Conservation (phyloP, 1,140 invertebrate species). For the Papilio xuthus region DNA sequence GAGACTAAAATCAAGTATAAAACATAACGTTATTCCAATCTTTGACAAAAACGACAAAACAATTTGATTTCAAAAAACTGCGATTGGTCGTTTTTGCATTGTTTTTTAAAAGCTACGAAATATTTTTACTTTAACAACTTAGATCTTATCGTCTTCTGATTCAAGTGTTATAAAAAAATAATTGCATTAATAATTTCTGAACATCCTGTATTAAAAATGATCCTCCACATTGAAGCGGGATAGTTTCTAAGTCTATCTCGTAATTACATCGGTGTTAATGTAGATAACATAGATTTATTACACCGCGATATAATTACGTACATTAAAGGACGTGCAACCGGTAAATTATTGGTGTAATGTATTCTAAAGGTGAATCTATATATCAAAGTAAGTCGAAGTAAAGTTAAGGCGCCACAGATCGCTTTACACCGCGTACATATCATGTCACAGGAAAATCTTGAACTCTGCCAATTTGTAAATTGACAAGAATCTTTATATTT, state of each 20-base stretch:
- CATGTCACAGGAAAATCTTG: background rate
- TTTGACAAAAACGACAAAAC: no score
- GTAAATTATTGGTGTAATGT: slow-evolving; percentile 39
- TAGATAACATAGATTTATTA: slow-evolving; percentile 37
- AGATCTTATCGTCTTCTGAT: background rate
- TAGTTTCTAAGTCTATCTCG: slow-evolving; percentile 17
- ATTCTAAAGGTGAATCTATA: slow-evolving; percentile 37
- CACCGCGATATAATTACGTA: slow-evolving; percentile 31
- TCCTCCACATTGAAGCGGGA: background rate
- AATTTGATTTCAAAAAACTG: no score
- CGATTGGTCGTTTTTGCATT: no score
- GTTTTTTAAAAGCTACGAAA: no score
- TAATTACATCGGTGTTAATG: slow-evolving; percentile 37
- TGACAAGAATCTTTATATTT: background rate
- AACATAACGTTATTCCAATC: no score
- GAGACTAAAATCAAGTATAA: no score
- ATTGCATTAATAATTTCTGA: background rate
- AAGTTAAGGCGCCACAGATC: slow-evolving; percentile 19
- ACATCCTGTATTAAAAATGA: background rate
- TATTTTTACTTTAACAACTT: no score
- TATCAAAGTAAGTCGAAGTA: slow-evolving; percentile 36
- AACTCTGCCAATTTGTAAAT: background rate
- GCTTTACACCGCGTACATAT: slow-evolving; percentile 27
- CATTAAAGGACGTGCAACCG: slow-evolving; percentile 31
- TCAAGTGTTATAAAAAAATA: background rate